Percentiles rank a stretch among this genome's conserved stretches.
Conservation (phyloP, 2,888 invertebrate species). For the Eremobia ochroleuca region DNA sequence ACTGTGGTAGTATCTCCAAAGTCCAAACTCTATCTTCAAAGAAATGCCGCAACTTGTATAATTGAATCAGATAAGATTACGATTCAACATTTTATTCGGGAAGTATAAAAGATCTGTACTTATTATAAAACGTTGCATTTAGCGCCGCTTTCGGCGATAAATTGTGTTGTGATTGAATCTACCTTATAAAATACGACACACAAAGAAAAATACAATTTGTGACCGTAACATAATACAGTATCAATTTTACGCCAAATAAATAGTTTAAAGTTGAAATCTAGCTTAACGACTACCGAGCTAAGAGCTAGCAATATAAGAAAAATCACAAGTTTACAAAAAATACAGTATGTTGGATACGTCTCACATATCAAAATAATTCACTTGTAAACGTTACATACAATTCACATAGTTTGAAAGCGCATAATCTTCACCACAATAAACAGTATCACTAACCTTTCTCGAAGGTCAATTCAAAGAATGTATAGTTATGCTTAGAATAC, state of each 20-base stretch:
- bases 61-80: slow-evolving; percentile 56
- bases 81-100: slow-evolving; percentile 43
- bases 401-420: slow-evolving; percentile 82
- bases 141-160: slow-evolving; percentile 46
- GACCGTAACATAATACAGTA: slow-evolving; percentile 80
- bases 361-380: slow-evolving; percentile 82
- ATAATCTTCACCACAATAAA: slow-evolving; percentile 84
- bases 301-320: slow-evolving; percentile 87
- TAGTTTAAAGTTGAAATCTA: slow-evolving; percentile 84
- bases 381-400: slow-evolving; percentile 81
- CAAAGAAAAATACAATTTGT: slow-evolving; percentile 76
- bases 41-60: slow-evolving; percentile 53
- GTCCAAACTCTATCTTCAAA: slow-evolving; percentile 46
- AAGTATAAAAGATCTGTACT: slow-evolving; percentile 64
- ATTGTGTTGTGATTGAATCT: slow-evolving; percentile 49
- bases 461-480: slow-evolving; percentile 91
- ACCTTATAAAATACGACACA: slow-evolving; percentile 59
- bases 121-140: slow-evolving; percentile 61
- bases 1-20: slow-evolving; percentile 66
- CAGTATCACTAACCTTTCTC: slow-evolving; percentile 91
- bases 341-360: slow-evolving; percentile 79
- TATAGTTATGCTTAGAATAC: slow-evolving; percentile 90
- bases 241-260: slow-evolving; percentile 81
- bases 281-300: slow-evolving; percentile 89
- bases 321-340: slow-evolving; percentile 87